These are phyloP conservation scores for Drosophila triauraria DNA, from an alignment of 1,140 invertebrate species.

Conservation along the genomic window DNA sequence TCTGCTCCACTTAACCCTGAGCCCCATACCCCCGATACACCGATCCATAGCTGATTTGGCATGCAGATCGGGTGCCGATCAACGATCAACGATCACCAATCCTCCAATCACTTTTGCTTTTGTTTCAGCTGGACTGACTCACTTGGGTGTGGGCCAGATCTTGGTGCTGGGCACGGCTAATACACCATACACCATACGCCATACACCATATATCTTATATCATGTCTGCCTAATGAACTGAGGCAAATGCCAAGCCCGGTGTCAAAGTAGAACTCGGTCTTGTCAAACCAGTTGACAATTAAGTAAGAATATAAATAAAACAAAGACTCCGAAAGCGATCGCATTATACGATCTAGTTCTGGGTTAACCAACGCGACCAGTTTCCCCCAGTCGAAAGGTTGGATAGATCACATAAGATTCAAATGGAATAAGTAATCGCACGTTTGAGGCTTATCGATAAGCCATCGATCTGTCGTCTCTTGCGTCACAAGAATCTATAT, in stretches of 20 bases:
- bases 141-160: conserved; percentile 15
- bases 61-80: conserved; percentile 59
- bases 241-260: conserved; percentile 65
- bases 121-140: conserved; percentile 48
- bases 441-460: conserved; percentile 12
- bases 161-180: conserved; percentile 19
- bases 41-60: conserved; percentile 49
- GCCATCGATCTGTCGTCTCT: not conserved
- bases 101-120: conserved; percentile 62
- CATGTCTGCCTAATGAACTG: conserved; percentile 44
- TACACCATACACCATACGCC: not conserved
- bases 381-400: conserved; percentile 50
- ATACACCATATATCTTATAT: conserved; percentile 8
- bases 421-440: conserved; percentile 6
- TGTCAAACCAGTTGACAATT: conserved; percentile 79
- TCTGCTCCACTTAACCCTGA: conserved; percentile 66
- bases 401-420: conserved; percentile 1
- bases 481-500: not conserved
- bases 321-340: conserved; percentile 47
- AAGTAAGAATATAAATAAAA: conserved; percentile 39
- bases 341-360: conserved; percentile 63
- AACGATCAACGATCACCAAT: conserved; percentile 1
- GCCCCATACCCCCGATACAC: not conserved
- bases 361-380: conserved; percentile 37
- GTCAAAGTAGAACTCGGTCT: conserved; percentile 63